Conservation (phyloP, 2,888 invertebrate genomes). For the Sinohyriopsis cumingii region DNA sequence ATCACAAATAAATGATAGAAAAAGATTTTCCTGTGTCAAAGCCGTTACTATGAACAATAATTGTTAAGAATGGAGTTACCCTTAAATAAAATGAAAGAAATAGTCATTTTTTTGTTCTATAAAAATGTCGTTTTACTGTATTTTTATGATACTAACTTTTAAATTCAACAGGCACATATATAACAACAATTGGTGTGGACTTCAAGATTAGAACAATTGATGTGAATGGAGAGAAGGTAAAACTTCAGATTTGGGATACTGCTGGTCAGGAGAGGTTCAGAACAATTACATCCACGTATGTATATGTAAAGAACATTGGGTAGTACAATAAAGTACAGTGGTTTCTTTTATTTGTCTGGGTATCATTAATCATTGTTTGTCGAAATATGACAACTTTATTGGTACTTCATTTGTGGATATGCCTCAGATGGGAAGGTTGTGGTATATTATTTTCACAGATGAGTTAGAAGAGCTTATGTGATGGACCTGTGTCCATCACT, state of each 20-base stretch:
- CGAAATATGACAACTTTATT: no score
- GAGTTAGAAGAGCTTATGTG: no score
- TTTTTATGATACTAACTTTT: neutral
- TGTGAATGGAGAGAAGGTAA: conserved; percentile 73
- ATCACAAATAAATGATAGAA: no score
- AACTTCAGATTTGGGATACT: conserved; percentile 84
- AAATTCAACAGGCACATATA: conserved; percentile 76
- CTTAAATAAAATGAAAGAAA: neutral
- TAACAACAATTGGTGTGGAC: conserved; percentile 99
- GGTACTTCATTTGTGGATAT: no score
- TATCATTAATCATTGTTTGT: no score
- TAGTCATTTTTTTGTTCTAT: neutral
- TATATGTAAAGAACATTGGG: conserved; percentile 10
- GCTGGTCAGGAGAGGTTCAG: conserved; percentile 75
- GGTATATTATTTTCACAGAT: no score
- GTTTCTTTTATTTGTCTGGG: no score
- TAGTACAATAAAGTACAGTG: neutral
- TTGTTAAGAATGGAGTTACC: neutral
- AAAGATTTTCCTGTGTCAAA: no score
- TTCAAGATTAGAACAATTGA: conserved; percentile 97
- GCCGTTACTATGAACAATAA: neutral
- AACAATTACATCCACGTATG: conserved; percentile 96
- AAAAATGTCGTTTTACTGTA: neutral
- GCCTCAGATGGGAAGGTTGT: no score
- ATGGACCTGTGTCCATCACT: no score